Evolutionary conservation across 2,797 vertebrate genomes (phyloP), one percentile per base, ranked within the genome.

Genomic region (Spinus olivaceus): DNA sequence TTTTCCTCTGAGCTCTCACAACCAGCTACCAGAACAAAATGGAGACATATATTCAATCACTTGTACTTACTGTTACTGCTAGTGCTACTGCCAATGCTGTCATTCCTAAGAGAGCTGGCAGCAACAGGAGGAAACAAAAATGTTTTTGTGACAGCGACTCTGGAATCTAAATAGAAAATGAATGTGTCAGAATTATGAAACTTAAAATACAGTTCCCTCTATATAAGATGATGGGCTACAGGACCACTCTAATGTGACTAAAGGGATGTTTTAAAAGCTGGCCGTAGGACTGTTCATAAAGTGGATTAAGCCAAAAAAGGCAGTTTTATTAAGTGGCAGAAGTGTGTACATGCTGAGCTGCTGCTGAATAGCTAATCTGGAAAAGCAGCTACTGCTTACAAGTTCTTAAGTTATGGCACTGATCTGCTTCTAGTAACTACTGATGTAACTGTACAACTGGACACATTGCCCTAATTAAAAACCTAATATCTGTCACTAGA

Each of bases 21-120:
- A 92, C 41, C 89, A 92, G 76, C 90, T 88, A 96, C 69, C 70
- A 90, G 76, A 90, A 95, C 93, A 97, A 97, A 93, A 59, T 85
- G 95, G 95, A 98, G 96, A 96, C 92, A 95, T 83, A 92, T 83
- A 95, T 95, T 92, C 95, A 97, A 90, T 93, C 81, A 86, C 46
- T 90, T 91, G 96, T 97, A 98, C 97, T 98, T 98, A 98, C 98
- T 97, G 96, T 98, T 97, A 97, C 87, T 97, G 97, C 67, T 94
- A 95, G 87, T 76, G 92, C 88, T 97, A 97, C 96, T 98, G 96
- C 86, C 94, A 95, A 77, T 86, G 92, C 95, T 98, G 96, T 97
- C 97, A 97, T 98, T 98, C 97, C 96, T 98, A 97, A 98, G 98
- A 96, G 98, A 98, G 96, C 97, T 98, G 97, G 98, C 98, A 96